Evolutionary conservation across 2,888 invertebrate genomes (phyloP).

Genomic region (Germaria angustata): DNA sequence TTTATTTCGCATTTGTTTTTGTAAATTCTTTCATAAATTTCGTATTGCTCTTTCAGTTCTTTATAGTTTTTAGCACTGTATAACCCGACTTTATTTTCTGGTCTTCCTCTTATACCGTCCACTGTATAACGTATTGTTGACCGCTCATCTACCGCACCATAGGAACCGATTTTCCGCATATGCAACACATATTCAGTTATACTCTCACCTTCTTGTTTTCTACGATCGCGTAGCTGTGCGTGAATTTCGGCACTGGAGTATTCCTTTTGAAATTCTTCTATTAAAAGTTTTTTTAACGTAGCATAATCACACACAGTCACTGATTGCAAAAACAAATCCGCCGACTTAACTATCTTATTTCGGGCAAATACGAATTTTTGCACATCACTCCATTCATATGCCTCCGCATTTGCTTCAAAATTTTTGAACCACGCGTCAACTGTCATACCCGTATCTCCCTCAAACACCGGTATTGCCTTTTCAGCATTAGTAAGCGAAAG

Average conservation of each 20-base stretch:
- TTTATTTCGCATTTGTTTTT: neutral
- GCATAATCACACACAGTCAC: neutral
- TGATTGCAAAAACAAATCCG: slow-evolving; percentile 2
- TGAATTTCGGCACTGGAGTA: slow-evolving; percentile 47
- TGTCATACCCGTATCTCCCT: neutral
- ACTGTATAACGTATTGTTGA: slow-evolving; percentile 42
- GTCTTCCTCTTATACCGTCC: slow-evolving; percentile 42
- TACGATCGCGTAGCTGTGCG: slow-evolving; percentile 32
- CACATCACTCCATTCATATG: slow-evolving; percentile 2
- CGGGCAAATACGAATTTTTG: slow-evolving; percentile 6
- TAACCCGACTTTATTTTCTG: slow-evolving; percentile 28
- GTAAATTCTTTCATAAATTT: slow-evolving; percentile 13
- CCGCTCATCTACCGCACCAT: slow-evolving; percentile 40
- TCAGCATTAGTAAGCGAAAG: neutral
- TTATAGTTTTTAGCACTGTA: slow-evolving; percentile 22
- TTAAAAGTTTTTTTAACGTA: slow-evolving; percentile 25
- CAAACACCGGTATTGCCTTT: neutral
- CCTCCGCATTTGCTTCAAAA: neutral
- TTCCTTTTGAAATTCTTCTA: slow-evolving; percentile 41
- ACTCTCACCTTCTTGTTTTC: neutral
- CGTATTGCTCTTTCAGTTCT: slow-evolving; percentile 26
- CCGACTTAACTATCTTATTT: neutral
- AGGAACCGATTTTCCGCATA: slow-evolving; percentile 28
- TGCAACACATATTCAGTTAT: neutral
- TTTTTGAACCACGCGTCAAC: neutral